A percentile compares a stretch with the other conserved stretches of the same genome.
These are phyloP conservation scores for Emydocephalus ijimae DNA, from an alignment of 2,113 vertebrate species.

Conservation along the genomic window DNA sequence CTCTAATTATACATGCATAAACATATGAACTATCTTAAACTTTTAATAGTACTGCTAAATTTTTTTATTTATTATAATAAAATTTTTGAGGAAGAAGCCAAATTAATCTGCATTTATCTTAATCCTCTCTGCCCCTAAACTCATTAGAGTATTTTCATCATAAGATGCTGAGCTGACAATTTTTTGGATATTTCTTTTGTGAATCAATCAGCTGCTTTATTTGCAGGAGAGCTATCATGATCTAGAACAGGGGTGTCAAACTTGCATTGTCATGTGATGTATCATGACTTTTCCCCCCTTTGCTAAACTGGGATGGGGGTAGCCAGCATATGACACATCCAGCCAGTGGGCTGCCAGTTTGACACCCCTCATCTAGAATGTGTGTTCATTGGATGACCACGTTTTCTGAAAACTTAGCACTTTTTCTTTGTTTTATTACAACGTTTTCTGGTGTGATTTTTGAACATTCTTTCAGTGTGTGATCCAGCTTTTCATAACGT, in stretches of 20 bases:
- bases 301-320: no score
- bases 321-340: no score
- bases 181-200: conserved; percentile 84
- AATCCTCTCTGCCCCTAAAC: neutral
- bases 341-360: no score
- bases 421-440: conserved; percentile 80
- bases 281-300: no score
- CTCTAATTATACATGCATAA: neutral
- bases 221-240: conserved; percentile 86
- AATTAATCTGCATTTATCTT: neutral
- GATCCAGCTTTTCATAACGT: conserved; percentile 89
- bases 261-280: no score
- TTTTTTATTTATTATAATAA: neutral
- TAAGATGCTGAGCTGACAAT: conserved; percentile 4
- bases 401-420: conserved; percentile 75
- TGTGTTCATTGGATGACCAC: conserved; percentile 91
- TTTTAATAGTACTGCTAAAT: neutral
- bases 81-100: neutral
- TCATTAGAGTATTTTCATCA: neutral
- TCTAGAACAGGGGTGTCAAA: conserved; percentile 70
- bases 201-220: conserved; percentile 88
- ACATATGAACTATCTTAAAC: neutral
- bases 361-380: conserved; percentile 70
- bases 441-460: conserved; percentile 77
- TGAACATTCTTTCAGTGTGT: conserved; percentile 89